These are phyloP conservation scores for Istiophorus platypterus DNA, from an alignment of 2,113 vertebrate genomes.

Conservation along the genomic window DNA sequence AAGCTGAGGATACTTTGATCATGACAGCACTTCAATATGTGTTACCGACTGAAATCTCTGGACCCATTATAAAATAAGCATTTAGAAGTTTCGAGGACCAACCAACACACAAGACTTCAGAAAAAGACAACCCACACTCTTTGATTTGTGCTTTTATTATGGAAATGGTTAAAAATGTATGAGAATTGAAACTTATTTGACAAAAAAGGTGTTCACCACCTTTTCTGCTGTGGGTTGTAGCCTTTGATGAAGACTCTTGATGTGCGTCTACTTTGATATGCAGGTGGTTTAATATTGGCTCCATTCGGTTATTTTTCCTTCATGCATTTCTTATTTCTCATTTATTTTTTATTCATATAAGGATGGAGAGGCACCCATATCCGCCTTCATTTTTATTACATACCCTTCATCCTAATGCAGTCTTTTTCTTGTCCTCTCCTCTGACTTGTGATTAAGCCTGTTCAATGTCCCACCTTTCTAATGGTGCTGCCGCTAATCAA, in stretches of 20 bases:
- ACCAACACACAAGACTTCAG: not conserved
- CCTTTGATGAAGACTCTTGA: constrained; percentile 36
- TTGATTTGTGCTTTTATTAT: constrained; percentile 29
- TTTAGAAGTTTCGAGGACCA: not conserved
- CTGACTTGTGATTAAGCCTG: not conserved
- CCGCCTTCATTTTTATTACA: constrained; percentile 9
- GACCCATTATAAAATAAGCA: constrained; percentile 25
- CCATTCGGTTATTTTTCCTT: constrained; percentile 26
- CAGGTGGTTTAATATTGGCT: constrained; percentile 25
- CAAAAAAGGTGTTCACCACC: constrained; percentile 15
- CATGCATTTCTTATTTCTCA: constrained; percentile 38
- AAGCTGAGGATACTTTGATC: constrained; percentile 33
- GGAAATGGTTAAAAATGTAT: constrained; percentile 46
- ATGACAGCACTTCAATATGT: constrained; percentile 19
- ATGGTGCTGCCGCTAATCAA: constrained; percentile 28
- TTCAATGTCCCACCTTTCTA: constrained; percentile 6
- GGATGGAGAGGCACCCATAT: not conserved
- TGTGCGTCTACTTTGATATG: constrained; percentile 34
- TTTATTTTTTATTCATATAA: constrained; percentile 26
- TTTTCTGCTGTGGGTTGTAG: constrained; percentile 12
- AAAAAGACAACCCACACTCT: constrained; percentile 16
- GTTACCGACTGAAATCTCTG: constrained; percentile 3
- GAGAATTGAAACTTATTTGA: constrained; percentile 21
- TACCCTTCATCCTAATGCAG: constrained; percentile 15
- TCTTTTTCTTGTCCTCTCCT: constrained; percentile 14